Conservation (phyloP, 2,797 vertebrate species). For the Cetoscarus ocellatus region DNA sequence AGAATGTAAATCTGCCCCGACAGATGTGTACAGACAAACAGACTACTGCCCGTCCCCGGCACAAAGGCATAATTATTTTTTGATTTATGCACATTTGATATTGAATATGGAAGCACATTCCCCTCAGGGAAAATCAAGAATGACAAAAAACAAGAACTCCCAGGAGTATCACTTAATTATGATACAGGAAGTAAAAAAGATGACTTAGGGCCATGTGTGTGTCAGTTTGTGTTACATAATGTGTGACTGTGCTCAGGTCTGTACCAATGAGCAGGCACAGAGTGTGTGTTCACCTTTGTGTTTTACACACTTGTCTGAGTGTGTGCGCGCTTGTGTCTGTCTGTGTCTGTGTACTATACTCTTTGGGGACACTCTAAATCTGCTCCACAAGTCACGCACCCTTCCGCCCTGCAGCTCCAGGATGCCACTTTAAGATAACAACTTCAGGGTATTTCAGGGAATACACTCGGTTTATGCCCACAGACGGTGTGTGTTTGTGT, state of each 20-base stretch:
- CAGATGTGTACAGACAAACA: too few species aligned
- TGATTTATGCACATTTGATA: background rate
- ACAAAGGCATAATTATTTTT: background rate
- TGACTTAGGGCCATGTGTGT: constrained; percentile 16
- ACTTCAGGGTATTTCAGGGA: constrained; percentile 69
- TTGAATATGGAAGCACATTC: background rate
- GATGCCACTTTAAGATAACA: constrained; percentile 76
- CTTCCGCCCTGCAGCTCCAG: constrained; percentile 57
- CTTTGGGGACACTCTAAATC: constrained; percentile 62
- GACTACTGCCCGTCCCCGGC: too few species aligned
- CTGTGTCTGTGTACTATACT: constrained; percentile 5
- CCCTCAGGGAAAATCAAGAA: constrained; percentile 27
- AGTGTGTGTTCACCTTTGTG: background rate
- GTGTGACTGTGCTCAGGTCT: constrained; percentile 13
- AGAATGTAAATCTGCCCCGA: too few species aligned
- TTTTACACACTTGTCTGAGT: constrained; percentile 9
- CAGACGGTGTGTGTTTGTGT: constrained; percentile 16
- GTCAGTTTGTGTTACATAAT: constrained; percentile 9
- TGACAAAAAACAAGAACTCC: constrained; percentile 40
- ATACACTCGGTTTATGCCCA: constrained; percentile 56
- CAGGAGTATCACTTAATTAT: constrained; percentile 51
- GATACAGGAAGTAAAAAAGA: constrained; percentile 27
- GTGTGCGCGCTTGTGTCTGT: background rate
- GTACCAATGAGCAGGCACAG: background rate
- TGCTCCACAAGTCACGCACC: constrained; percentile 65